Evolutionary conservation across 2,797 vertebrate species (phyloP).

Genomic region (Heterohyrax brucei): DNA sequence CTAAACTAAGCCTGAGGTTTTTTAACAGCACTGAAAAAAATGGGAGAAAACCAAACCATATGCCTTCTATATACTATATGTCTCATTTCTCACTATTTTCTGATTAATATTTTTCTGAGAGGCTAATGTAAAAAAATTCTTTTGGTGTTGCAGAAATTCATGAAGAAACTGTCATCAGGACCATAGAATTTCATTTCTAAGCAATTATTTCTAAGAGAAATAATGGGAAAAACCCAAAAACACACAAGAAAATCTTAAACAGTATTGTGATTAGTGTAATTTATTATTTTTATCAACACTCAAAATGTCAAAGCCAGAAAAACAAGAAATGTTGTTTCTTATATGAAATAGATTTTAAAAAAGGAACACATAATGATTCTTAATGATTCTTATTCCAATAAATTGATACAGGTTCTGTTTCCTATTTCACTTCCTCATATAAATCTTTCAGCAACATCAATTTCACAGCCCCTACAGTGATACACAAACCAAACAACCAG

Average conservation of each 20-base stretch:
- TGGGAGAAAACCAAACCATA: slow-evolving; percentile 19
- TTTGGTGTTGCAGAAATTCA: slow-evolving; percentile 51
- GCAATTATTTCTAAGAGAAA: slow-evolving; percentile 53
- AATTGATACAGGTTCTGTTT: not conserved
- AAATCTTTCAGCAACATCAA: slow-evolving; percentile 21
- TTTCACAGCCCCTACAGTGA: not conserved
- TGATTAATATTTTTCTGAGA: slow-evolving; percentile 40
- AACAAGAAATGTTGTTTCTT: slow-evolving; percentile 27
- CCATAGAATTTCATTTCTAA: slow-evolving; percentile 63
- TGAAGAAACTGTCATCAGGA: slow-evolving; percentile 8
- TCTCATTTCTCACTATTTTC: slow-evolving; percentile 51
- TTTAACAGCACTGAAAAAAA: not conserved
- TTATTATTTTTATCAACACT: slow-evolving; percentile 56
- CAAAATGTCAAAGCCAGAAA: slow-evolving; percentile 51
- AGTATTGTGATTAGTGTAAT: not conserved
- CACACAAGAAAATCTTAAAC: slow-evolving; percentile 52
- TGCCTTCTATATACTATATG: slow-evolving; percentile 4
- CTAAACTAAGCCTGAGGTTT: slow-evolving; percentile 18
- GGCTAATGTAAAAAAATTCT: not conserved
- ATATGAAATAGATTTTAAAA: not conserved
- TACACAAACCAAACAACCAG: not conserved
- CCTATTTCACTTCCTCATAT: not conserved
- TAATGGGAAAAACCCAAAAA: not conserved
- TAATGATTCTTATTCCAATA: slow-evolving; percentile 43
- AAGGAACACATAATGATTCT: not conserved